Base-by-base conservation (phyloP, 2,113 vertebrate genomes). In the Ptychochromis oligacanthus region DNA sequence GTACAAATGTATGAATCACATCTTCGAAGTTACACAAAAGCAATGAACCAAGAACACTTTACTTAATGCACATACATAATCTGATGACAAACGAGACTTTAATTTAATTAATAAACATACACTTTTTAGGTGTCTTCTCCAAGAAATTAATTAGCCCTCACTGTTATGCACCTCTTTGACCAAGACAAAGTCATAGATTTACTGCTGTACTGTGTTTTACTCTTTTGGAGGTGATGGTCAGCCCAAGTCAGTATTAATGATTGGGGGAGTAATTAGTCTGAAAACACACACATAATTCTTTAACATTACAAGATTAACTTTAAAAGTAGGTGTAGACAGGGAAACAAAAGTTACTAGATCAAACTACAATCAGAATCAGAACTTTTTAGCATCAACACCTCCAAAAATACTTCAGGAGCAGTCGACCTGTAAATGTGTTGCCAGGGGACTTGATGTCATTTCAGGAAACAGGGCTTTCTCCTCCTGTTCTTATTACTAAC, bases 401-500 rank as follows among this genome's bases (percentile, higher is more conserved):
- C 57, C 31, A 36, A 64, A 74, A 77, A 84, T 54, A 74, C 26
- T 57, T 60, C 5, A 55, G 18, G 24, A 70, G 81, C 75, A 75
- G 77, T 80, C 49, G 12, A 28, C 62, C 20, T 70, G 12, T n/a
- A 46, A 82, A 74, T 36, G 31, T 75, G 61, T 13, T 22, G 34
- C 57, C 56, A 13, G 5, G 62, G 82, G 36, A 79, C 20, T 70
- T 46, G 34, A 80, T 77, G 57, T 65, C 79, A 59, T 75, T 78
- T 64, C 76, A 84, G 31, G 46, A 43, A 49, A 49, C 76, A 62
- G 60, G 57, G 31, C 31, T 76, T 67, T 52, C 38, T 18, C 13
- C 67, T 58, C 46, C 80, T 57, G 43, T 78, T 78, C 52, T 26
- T 81, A 90, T 82, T 79, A 86, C 81, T 22, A 43, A 75, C 34